Evolutionary conservation across 1,140 invertebrate species (phyloP).

Genomic region (Sycophaga agraensis): DNA sequence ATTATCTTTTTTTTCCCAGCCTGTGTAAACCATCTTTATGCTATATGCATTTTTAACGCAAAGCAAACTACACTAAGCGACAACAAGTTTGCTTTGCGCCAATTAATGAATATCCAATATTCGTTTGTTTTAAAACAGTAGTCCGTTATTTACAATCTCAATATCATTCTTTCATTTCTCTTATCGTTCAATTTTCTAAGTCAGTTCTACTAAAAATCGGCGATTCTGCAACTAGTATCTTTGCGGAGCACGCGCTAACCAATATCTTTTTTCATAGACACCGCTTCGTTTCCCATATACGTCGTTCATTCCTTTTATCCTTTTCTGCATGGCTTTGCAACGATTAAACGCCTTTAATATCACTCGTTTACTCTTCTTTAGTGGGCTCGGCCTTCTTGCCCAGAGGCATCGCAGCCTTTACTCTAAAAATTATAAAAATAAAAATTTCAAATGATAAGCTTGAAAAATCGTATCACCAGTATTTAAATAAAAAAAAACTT

Average conservation of each 20-base stretch:
- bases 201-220: slow-evolving; percentile 29
- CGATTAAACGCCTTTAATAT: slow-evolving; percentile 6
- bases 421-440: slow-evolving; percentile 64
- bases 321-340: slow-evolving; percentile 17
- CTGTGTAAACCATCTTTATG: neutral
- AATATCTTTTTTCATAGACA: slow-evolving; percentile 21
- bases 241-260: slow-evolving; percentile 16
- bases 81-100: slow-evolving; percentile 5
- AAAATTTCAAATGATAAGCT: slow-evolving; percentile 7
- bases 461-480: neutral
- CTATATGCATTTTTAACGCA: slow-evolving; percentile 9
- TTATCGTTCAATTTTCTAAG: slow-evolving; percentile 8
- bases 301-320: slow-evolving; percentile 13
- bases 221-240: slow-evolving; percentile 24
- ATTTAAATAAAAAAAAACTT: slow-evolving; percentile 45
- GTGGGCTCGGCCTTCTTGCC: slow-evolving; percentile 81
- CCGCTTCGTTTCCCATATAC: slow-evolving; percentile 17
- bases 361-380: slow-evolving; percentile 74
- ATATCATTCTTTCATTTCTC: slow-evolving; percentile 1
- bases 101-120: slow-evolving; percentile 12
- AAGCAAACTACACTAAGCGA: slow-evolving; percentile 10
- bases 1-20: neutral
- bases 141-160: slow-evolving; percentile 32
- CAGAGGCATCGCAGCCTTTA: slow-evolving; percentile 86
- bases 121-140: slow-evolving; percentile 22